Evolutionary conservation across 2,888 invertebrate species (phyloP).

Genomic region (Iselma pallidipennis): DNA sequence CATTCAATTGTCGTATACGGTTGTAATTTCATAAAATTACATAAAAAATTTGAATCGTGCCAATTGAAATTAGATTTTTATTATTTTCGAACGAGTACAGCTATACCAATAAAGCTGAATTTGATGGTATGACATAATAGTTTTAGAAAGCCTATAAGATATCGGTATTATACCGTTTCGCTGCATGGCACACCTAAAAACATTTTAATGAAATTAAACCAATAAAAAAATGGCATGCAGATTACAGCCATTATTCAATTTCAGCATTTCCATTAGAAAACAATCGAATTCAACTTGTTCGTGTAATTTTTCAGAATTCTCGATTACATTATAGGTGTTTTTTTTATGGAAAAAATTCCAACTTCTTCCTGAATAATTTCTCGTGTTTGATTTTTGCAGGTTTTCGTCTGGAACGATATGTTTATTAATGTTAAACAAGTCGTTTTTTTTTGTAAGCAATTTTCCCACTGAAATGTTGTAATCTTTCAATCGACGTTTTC

Average conservation of each 20-base stretch:
- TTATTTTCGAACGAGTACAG: background rate
- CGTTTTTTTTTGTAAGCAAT: background rate
- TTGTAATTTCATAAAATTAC: background rate
- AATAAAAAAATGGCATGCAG: background rate
- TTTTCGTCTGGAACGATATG: background rate
- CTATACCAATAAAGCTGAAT: background rate
- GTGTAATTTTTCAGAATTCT: no score
- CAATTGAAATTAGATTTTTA: slow-evolving; percentile 9
- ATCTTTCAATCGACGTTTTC: background rate
- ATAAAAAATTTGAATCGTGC: slow-evolving; percentile 6
- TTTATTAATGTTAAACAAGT: background rate
- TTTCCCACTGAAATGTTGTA: background rate
- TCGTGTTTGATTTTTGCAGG: no score
- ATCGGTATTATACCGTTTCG: background rate
- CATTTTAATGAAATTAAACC: background rate
- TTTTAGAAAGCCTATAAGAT: slow-evolving; percentile 3
- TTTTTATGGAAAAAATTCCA: no score
- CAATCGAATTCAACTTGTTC: no score
- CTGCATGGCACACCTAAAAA: background rate
- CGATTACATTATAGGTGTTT: no score
- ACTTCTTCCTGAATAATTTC: no score
- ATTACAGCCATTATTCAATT: background rate
- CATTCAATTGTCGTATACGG: slow-evolving; percentile 3
- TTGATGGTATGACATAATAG: slow-evolving; percentile 1
- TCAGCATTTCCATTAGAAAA: no score